Percentiles rank a stretch among this genome's conserved stretches.
These are phyloP conservation scores for Rhagologus leucostigma DNA, from an alignment of 2,113 vertebrate genomes.

Conservation along the genomic window DNA sequence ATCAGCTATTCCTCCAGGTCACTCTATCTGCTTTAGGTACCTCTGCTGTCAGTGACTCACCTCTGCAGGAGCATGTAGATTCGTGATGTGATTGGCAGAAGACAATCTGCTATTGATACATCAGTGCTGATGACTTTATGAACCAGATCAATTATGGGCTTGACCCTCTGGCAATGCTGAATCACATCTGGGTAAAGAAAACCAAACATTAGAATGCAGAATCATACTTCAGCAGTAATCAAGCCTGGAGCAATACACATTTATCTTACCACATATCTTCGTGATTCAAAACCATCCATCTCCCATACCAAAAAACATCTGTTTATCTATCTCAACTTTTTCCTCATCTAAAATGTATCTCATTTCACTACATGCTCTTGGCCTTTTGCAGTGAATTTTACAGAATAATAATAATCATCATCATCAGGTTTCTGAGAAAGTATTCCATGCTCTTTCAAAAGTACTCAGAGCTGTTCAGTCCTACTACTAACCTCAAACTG, in stretches of 20 bases:
- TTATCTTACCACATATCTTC: background rate
- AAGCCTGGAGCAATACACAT: background rate
- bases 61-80: constrained; percentile 97
- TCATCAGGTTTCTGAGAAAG: background rate
- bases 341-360: background rate
- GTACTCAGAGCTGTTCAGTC: background rate
- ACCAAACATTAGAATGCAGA: background rate
- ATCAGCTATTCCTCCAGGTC: background rate
- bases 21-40: background rate
- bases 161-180: constrained; percentile 90
- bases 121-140: constrained; percentile 95
- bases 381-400: background rate
- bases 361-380: background rate
- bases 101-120: constrained; percentile 90
- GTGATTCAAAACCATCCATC: background rate
- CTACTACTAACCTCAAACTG: background rate
- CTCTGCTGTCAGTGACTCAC: constrained; percentile 52
- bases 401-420: background rate
- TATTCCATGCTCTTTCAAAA: background rate
- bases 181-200: constrained; percentile 82
- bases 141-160: constrained; percentile 93
- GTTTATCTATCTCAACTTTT: background rate
- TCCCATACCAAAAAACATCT: background rate
- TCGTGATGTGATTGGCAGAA: constrained; percentile 93
- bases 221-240: background rate